Evolutionary conservation across 2,113 vertebrate genomes (phyloP), one percentile per base, ranked within the genome.

Genomic region (Dunckerocampus dactyliophorus): DNA sequence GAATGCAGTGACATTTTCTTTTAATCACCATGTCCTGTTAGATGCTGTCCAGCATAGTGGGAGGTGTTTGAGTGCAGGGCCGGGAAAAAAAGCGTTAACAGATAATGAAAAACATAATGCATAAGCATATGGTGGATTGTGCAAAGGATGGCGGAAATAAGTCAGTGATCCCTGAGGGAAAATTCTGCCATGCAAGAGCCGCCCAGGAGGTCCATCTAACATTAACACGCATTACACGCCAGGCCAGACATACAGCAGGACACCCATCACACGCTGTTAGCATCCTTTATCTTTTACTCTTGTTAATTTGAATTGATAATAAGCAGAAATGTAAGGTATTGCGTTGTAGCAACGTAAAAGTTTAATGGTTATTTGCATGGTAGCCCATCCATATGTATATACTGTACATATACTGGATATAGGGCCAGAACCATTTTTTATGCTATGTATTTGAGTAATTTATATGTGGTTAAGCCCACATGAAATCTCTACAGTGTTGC

Each of bases 1-100:
- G 83, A 88, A 89, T 83, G 80, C 75, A 53, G 62, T 89, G 86
- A 87, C 88, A 86, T 91, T 88, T 56, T 87, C 69, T 72, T 79
- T 77, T 87, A 88, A 90, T 86, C 76, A 61, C 71, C 67, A 56
- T 57, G 56, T 51, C 34, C 72, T 65, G 79, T 79, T 72, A 71
- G 69, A 87, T 58, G 77, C 58, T 68, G 76, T 81, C 75, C 75
- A 76, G 76, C 75, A 62, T 80, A 60, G 80, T 81, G 57, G 81
- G 81, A 21, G 54, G 37, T 56, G 54, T 56, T 21, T 42, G 37
- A 56, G 37, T 42, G 54, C 37, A 16, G 19, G 19, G 31, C 20
- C 19, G 14, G 45, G 1, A 34, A 52, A 47, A 17, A 48, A 55
- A 60, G 37, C 59, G 47, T 42, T 66, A 63, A 78, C 66, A 80